Conservation (phyloP, 1,140 invertebrate species). For the Scaptodrosophila lebanonensis region DNA sequence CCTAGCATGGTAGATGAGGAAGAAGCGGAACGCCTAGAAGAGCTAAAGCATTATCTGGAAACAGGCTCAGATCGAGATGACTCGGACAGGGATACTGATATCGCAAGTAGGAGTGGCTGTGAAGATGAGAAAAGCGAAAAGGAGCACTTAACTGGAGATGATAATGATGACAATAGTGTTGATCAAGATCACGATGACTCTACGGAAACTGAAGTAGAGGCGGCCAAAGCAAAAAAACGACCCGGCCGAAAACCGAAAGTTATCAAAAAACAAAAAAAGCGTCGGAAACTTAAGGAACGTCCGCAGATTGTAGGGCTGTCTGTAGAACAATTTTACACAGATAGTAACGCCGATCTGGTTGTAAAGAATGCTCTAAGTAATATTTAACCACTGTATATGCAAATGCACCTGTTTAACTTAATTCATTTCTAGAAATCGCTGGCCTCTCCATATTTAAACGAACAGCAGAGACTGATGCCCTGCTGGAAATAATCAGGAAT, state of each 20-base stretch:
- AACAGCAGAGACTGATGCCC: constrained; percentile 59
- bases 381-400: not conserved
- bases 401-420: not conserved
- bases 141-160: constrained; percentile 40
- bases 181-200: constrained; percentile 50
- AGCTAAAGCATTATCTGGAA: constrained; percentile 48
- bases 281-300: constrained; percentile 58
- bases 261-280: constrained; percentile 48
- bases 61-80: constrained; percentile 37
- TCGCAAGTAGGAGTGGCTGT: constrained; percentile 32
- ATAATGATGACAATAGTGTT: constrained; percentile 45
- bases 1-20: constrained; percentile 75
- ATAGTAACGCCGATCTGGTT: constrained; percentile 60
- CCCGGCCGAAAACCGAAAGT: constrained; percentile 54
- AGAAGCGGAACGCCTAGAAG: constrained; percentile 55
- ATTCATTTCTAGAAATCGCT: constrained; percentile 67
- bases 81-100: constrained; percentile 43
- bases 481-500: constrained; percentile 79
- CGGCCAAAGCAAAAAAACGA: constrained; percentile 41
- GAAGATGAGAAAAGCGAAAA: constrained; percentile 45
- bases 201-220: constrained; percentile 54
- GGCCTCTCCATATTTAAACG: constrained; percentile 55
- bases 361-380: constrained; percentile 73
- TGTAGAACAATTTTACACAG: constrained; percentile 69
- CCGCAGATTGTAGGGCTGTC: constrained; percentile 65